Base-by-base conservation (phyloP, 2,797 vertebrate genomes). In the Tenualosa thibaudeaui region DNA sequence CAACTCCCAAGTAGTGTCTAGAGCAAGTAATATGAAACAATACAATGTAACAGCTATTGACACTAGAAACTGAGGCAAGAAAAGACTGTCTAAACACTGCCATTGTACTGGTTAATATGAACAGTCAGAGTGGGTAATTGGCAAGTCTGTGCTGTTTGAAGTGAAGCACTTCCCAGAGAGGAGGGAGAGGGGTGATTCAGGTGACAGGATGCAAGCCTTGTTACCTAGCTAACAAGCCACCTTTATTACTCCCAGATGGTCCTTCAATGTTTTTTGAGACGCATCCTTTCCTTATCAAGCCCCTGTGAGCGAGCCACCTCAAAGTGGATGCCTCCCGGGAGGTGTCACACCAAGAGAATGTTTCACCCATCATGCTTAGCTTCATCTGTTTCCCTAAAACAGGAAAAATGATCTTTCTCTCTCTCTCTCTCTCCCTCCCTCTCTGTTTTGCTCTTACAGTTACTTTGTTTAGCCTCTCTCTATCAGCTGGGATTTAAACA, bases 221-320 rank as follows among this genome's bases (percentile, higher is more conserved):
- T 83, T 88, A 88, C 85, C 84, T 75, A 83, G 86, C 83, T 90
- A 89, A 91, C 88, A 87, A 88, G 88, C 82, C 88, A 65, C 85
- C 62, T 82, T 88, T 43, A 85, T 84, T 24, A 83, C 84, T 88
- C 85, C 90, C 88, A 88, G 87, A 86, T 89, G 87, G 85, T 84
- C 51, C 71, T 84, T 83, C 84, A 82, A 86, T 86, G 88, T 87
- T 78, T 87, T 75, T 81, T 85, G 82, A 75, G 83, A 81, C 26
- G 84, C 40, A 51, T 46, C 40, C 19, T 31, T 51, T 62, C 71
- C 62, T 88, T 65, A 56, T 88, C 89, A 84, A 81, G 83, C 17
- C 81, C 62, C 60, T 68, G 31, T 37, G 60, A 83, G n/a, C 19
- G 46, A 26, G 54, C 84, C 89, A 86, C 83, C 88, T 31, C 10